Evolutionary conservation across 2,888 invertebrate species (phyloP).

Genomic region (Caenorhabditis virilis): DNA sequence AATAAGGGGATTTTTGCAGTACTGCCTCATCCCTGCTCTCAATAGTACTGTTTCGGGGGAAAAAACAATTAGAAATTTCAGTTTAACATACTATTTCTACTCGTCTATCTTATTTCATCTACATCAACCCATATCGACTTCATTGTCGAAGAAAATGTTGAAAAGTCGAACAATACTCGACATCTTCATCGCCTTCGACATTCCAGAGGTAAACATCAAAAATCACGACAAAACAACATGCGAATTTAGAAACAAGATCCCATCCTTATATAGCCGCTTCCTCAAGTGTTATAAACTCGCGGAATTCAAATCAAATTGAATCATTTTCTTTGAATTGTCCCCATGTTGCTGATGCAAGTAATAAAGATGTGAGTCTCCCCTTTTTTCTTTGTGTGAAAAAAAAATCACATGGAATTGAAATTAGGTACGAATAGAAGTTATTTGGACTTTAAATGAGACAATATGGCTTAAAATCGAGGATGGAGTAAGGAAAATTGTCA

Average conservation of each 20-base stretch:
- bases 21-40: no score
- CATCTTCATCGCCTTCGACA: slow-evolving; percentile 18
- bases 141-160: slow-evolving; percentile 17
- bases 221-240: background rate
- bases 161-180: slow-evolving; percentile 4
- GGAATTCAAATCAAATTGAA: slow-evolving; percentile 32
- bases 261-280: slow-evolving; percentile 19
- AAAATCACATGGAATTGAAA: no score
- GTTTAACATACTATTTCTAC: slow-evolving; percentile 12
- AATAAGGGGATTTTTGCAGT: no score
- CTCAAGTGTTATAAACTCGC: slow-evolving; percentile 20
- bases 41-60: no score
- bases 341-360: slow-evolving; percentile 49
- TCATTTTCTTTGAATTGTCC: slow-evolving; percentile 54
- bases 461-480: slow-evolving; percentile 55
- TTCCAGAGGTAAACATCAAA: slow-evolving; percentile 8
- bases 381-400: background rate
- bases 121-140: slow-evolving; percentile 8
- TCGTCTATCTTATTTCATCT: slow-evolving; percentile 8
- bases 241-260: slow-evolving; percentile 1
- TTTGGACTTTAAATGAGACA: slow-evolving; percentile 55
- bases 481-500: slow-evolving; percentile 37
- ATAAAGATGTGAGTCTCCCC: slow-evolving; percentile 31
- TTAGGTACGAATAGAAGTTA: slow-evolving; percentile 25
- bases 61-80: no score